These are phyloP conservation scores for Mimumesa dahlbomi DNA, from an alignment of 2,888 invertebrate genomes.

Conservation along the genomic window DNA sequence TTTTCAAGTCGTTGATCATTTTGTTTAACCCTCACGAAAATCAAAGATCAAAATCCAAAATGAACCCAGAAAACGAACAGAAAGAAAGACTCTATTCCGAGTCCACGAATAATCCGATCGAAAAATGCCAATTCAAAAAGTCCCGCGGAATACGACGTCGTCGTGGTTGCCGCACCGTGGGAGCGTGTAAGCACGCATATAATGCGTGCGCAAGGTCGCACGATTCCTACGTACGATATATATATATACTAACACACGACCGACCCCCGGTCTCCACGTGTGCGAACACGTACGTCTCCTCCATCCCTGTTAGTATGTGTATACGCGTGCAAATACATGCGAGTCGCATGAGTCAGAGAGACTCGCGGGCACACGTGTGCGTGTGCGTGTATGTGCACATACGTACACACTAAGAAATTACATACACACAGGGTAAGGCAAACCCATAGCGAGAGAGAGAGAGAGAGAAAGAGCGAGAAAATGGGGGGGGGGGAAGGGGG, in stretches of 20 bases:
- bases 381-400: conserved; percentile 41
- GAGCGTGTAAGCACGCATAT: conserved; percentile 59
- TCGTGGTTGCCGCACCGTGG: conserved; percentile 51
- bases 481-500: too few relatives aligned
- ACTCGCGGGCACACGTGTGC: conserved; percentile 1
- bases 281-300: conserved; percentile 30
- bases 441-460: too few relatives aligned
- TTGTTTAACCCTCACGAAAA: too few relatives aligned
- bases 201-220: conserved; percentile 60
- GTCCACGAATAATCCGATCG: conserved; percentile 11
- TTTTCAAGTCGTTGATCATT: too few relatives aligned
- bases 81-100: too few relatives aligned
- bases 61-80: too few relatives aligned
- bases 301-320: neutral
- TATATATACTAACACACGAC: conserved; percentile 18
- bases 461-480: too few relatives aligned
- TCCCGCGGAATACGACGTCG: conserved; percentile 8
- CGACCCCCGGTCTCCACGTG: conserved; percentile 1
- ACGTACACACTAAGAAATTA: conserved; percentile 53
- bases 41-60: too few relatives aligned
- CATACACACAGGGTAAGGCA: too few relatives aligned
- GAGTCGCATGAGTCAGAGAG: conserved; percentile 65
- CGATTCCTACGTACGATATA: conserved; percentile 49
- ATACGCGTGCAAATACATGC: conserved; percentile 57
- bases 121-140: conserved; percentile 16